Evolutionary conservation across 2,888 invertebrate species (phyloP).

Genomic region (Lampropteryx suffumata): DNA sequence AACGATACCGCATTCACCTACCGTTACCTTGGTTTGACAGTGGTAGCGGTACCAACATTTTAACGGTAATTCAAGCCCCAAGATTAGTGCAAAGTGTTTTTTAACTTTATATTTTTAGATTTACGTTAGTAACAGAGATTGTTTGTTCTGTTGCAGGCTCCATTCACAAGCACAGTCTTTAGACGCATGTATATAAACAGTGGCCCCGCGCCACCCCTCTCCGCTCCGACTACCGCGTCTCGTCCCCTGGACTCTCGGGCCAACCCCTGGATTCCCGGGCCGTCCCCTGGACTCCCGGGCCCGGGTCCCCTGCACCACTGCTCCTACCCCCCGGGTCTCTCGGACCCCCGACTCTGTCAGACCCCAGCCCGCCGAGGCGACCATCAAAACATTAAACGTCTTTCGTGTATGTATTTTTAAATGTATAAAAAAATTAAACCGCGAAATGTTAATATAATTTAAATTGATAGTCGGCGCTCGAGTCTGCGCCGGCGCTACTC

Average conservation of each 20-base stretch:
- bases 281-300: background rate
- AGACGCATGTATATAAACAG: conserved; percentile 61
- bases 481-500: conserved; percentile 25
- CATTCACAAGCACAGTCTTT: conserved; percentile 41
- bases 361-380: conserved; percentile 14
- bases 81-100: no score
- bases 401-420: conserved; percentile 34
- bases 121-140: background rate
- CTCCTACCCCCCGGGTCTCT: background rate
- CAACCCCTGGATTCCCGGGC: no score
- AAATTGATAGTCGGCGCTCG: conserved; percentile 52
- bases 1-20: no score
- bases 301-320: background rate
- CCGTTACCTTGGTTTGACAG: no score
- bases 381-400: conserved; percentile 22
- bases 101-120: no score
- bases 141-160: conserved; percentile 41
- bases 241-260: background rate
- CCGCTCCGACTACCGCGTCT: background rate
- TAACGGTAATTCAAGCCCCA: no score
- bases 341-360: background rate
- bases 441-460: conserved; percentile 54
- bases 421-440: conserved; percentile 27
- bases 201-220: conserved; percentile 37
- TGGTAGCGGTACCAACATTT: no score